A percentile compares a stretch with the other conserved stretches of the same genome.
These are phyloP conservation scores for Hirtodrosophila confusa DNA, from an alignment of 2,888 invertebrate species.

Conservation along the genomic window DNA sequence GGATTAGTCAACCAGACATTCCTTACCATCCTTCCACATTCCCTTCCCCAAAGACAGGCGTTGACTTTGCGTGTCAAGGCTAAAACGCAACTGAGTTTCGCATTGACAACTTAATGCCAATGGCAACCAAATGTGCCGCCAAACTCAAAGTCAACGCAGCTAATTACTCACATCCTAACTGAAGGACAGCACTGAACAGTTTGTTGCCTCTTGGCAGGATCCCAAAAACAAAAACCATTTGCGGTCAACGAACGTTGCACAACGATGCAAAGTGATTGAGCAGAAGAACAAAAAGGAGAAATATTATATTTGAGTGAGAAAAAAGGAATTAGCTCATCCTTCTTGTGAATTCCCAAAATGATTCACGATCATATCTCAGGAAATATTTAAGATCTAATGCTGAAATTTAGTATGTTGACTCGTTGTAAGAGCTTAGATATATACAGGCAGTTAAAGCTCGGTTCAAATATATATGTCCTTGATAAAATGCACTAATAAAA, in stretches of 20 bases:
- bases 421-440: too few relatives aligned
- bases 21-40: neutral
- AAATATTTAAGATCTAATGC: neutral
- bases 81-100: conserved; percentile 27
- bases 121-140: conserved; percentile 28
- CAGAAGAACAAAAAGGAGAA: conserved; percentile 6
- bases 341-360: too few relatives aligned
- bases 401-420: too few relatives aligned
- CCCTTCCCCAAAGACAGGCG: neutral
- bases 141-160: conserved; percentile 35
- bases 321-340: too few relatives aligned
- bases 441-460: too few relatives aligned
- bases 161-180: conserved; percentile 61
- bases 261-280: conserved; percentile 23
- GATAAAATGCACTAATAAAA: too few relatives aligned
- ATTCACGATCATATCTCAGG: conserved; percentile 12
- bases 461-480: too few relatives aligned
- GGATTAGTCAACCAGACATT: conserved; percentile 35
- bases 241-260: conserved; percentile 39
- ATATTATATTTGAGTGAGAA: neutral
- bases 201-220: conserved; percentile 10
- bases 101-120: conserved; percentile 65
- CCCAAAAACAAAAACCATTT: neutral
- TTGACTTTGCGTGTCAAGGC: conserved; percentile 61
- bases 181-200: neutral